phyloP scores from a whole-genome alignment of 2,797 vertebrate species.

The Danio tinwini region DNA sequence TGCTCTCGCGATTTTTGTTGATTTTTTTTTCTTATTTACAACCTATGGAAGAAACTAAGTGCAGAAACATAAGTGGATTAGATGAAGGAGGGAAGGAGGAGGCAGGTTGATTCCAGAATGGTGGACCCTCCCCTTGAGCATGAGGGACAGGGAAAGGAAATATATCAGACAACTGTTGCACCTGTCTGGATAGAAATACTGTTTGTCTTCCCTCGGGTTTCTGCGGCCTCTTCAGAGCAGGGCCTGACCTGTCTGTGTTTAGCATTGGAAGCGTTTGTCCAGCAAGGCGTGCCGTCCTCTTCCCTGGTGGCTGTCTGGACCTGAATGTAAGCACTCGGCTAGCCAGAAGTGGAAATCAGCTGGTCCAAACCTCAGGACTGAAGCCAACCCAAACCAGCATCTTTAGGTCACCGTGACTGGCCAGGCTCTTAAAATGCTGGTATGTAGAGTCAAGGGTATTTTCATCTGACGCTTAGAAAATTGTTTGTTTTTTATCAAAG shows the following conservation, averaged over 20 bases:
- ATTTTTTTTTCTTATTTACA: constrained; percentile 47
- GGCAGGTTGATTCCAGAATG: constrained; percentile 45
- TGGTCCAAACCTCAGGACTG: constrained; percentile 39
- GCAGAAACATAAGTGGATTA: constrained; percentile 57
- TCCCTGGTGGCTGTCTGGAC: constrained; percentile 51
- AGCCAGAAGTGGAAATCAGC: constrained; percentile 52
- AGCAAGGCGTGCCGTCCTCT: constrained; percentile 42
- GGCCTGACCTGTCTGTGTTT: constrained; percentile 51
- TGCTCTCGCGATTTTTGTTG: background rate
- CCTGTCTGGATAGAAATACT: constrained; percentile 48
- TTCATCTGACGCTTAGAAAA: constrained; percentile 14
- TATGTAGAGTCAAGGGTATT: constrained; percentile 54
- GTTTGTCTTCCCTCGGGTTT: constrained; percentile 29
- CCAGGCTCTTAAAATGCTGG: constrained; percentile 51
- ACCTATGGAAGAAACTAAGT: constrained; percentile 39
- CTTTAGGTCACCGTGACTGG: constrained; percentile 30
- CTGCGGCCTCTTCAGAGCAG: constrained; percentile 44
- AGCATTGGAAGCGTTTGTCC: constrained; percentile 46
- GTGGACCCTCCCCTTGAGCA: constrained; percentile 49
- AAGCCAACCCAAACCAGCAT: constrained; percentile 38
- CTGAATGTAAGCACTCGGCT: constrained; percentile 46
- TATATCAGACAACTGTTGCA: constrained; percentile 44
- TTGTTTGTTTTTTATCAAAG: background rate
- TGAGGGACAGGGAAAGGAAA: constrained; percentile 51
- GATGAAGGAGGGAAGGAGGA: constrained; percentile 52